Conservation (phyloP, 2,888 invertebrate genomes). For the Camponotus fellah region DNA sequence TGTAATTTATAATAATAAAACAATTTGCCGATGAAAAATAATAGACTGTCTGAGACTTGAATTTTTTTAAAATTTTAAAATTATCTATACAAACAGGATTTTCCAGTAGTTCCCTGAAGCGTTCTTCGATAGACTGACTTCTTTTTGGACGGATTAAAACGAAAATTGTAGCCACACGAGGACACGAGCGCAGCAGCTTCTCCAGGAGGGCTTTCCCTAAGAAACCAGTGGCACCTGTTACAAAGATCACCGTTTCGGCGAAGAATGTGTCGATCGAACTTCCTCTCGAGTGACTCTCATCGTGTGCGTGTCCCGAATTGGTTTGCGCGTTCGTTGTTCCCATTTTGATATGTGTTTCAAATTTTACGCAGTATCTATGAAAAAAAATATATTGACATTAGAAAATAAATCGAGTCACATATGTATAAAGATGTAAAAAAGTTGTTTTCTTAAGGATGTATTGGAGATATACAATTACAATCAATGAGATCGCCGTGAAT, state of each 20-base stretch:
- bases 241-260: constrained; percentile 87
- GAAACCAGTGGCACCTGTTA: constrained; percentile 94
- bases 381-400: neutral
- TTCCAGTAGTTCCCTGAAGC: constrained; percentile 91
- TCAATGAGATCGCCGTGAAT: too few relatives aligned
- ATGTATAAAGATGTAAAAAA: too few relatives aligned
- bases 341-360: constrained; percentile 72
- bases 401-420: neutral
- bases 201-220: constrained; percentile 97
- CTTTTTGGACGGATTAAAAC: constrained; percentile 93
- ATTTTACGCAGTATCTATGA: neutral
- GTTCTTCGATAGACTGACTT: constrained; percentile 90
- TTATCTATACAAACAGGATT: constrained; percentile 87
- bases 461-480: too few relatives aligned
- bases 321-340: constrained; percentile 80
- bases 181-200: constrained; percentile 95
- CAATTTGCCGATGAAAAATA: too few relatives aligned
- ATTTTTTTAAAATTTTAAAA: too few relatives aligned
- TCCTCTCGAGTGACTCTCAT: constrained; percentile 73
- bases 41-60: too few relatives aligned
- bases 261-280: constrained; percentile 86
- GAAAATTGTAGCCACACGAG: constrained; percentile 92
- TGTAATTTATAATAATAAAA: too few relatives aligned
- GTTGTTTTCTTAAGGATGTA: too few relatives aligned
- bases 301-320: constrained; percentile 71